Evolutionary conservation across 2,113 vertebrate genomes (phyloP), one percentile per base, ranked within the genome.

Genomic region (Mesocricetus auratus): DNA sequence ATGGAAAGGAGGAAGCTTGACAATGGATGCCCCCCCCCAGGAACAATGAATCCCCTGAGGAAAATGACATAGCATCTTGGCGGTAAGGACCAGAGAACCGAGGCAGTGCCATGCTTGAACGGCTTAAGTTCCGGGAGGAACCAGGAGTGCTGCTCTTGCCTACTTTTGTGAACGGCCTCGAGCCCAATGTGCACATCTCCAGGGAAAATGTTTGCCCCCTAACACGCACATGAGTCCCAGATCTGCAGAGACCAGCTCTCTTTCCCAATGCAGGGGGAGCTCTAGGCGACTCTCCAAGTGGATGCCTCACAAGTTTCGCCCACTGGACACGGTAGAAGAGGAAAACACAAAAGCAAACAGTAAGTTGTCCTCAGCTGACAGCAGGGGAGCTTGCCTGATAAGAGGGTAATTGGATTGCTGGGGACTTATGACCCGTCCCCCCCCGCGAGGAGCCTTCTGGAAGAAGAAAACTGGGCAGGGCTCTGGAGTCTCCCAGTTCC

Each of bases 91-190:
- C 42, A 92, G 73, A 85, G 15, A 21, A 64, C 45, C 50, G 17
- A 17, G 71, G 60, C 22, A 39, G 50, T 4, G 42, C 77, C 56
- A 68, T 29, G 66, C 4, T 10, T 17, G 53, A 21, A 56, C 2
- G 62, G 53, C 3, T 6, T 19, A 26, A 2, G 36, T 36, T 24
- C 22, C 75, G 69, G 68, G 60, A 53, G 39, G n/a, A 3, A 16
- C 47, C 3, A 7, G 1, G n/a, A n/a, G 12, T 0, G 31, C 13
- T n/a, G 12, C 0, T 36, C 10, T n/a, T 66, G 47, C 66, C 53
- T 3, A 50, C 53, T 42, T 88, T 10, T 60, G 79, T 17, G 62
- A 7, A 0, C 13, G 21, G 62, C 31, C 42, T 19, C 66, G 62
- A 60, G 71, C 33, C 33, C 53, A 45, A 53, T 16, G 73, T 50